A percentile compares a stretch with the other conserved stretches of the same genome.
These are phyloP conservation scores for Epizoanthus stellaris DNA, from an alignment of 92 coral and sea anemone genomes.

Conservation along the genomic window DNA sequence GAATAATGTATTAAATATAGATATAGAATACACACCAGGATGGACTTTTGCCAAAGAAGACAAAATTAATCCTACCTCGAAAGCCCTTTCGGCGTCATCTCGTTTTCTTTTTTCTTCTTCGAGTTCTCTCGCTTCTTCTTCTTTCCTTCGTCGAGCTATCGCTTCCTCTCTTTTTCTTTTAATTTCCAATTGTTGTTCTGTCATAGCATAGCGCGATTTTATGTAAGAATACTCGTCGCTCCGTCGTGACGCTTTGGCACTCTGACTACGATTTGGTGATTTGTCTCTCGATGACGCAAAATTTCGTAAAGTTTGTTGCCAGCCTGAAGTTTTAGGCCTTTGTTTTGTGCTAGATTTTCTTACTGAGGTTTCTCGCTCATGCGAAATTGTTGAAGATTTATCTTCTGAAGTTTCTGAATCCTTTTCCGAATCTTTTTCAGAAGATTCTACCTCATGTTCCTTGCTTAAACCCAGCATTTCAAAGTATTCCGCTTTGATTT, in stretches of 20 bases:
- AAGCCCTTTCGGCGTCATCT: slow-evolving; percentile 96
- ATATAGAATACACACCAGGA: neutral
- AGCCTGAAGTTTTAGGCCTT: slow-evolving; percentile 86
- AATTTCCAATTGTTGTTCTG: slow-evolving; percentile 90
- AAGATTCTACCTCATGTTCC: slow-evolving; percentile 45
- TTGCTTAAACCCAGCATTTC: slow-evolving; percentile 89
- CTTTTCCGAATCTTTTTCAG: slow-evolving; percentile 36
- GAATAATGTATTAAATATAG: neutral
- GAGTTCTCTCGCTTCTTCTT: slow-evolving; percentile 84
- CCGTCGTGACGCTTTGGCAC: slow-evolving; percentile 72
- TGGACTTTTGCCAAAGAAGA: neutral
- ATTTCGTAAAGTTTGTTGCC: slow-evolving; percentile 48
- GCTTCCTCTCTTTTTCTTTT: slow-evolving; percentile 91
- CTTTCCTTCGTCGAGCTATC: slow-evolving; percentile 84
- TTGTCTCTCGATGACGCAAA: slow-evolving; percentile 16
- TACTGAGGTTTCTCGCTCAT: slow-evolving; percentile 6
- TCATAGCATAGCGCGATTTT: slow-evolving; percentile 87
- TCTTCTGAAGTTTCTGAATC: slow-evolving; percentile 14
- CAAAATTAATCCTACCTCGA: slow-evolving; percentile 64
- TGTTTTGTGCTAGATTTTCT: slow-evolving; percentile 43
- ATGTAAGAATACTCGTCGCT: slow-evolving; percentile 85
- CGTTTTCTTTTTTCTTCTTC: slow-evolving; percentile 87
- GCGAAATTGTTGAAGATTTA: neutral
- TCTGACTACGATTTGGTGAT: slow-evolving; percentile 69
- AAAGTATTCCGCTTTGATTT: slow-evolving; percentile 96